Base-by-base conservation (phyloP, 2,888 invertebrate genomes). In the Eupsilia transversa region DNA sequence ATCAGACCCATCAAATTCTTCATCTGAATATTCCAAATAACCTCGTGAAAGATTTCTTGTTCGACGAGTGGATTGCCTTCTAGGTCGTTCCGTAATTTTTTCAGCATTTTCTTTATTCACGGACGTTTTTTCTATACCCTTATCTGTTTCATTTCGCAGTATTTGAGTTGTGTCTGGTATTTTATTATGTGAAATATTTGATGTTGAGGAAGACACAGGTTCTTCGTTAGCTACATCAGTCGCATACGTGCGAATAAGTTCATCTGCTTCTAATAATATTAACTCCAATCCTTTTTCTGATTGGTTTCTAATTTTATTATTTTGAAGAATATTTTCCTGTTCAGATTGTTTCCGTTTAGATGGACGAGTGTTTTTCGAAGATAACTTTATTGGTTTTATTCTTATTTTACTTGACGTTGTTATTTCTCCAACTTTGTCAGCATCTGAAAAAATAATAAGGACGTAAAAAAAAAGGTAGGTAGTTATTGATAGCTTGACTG, bases 201-300 rank as follows among this genome's bases (percentile, higher is more conserved):
- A 46, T n/a, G n/a, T 68, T 12, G 46, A 27, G 23, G 27, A 38
- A 23, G 38, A 61, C 27, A 43, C 54, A 23, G 12, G 12, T 27
- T 38, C 38, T 17, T 63, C 61, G 33, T 30, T 33, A 63, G 41
- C 27, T 33, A 17, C 27, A 49, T 52, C 38, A 27, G 5, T 30
- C 0, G 30, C 10, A 61, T 59, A 60, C 3, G 27, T 33, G 17
- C 33, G 46, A 27, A 76, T 77, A 33, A 56, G 69, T 41, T 77
- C 23, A 33, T 77, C 0, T 41, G 69, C 38, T 77, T 70, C 54
- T 49, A 52, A 56, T 49, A 76, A 63, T 63, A 61, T 33, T 33
- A 23, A 14, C 23, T 77, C 46, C 33, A 76, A 3, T 1, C 6
- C 2, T 23, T 69, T 33, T n/a, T 46, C 20, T 7, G 35, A 17